A percentile compares a stretch with the other conserved stretches of the same genome.
These are phyloP conservation scores for Theonella swinhoei DNA, from an alignment of 37 sponge, comb jelly and placozoan species.

Conservation along the genomic window DNA sequence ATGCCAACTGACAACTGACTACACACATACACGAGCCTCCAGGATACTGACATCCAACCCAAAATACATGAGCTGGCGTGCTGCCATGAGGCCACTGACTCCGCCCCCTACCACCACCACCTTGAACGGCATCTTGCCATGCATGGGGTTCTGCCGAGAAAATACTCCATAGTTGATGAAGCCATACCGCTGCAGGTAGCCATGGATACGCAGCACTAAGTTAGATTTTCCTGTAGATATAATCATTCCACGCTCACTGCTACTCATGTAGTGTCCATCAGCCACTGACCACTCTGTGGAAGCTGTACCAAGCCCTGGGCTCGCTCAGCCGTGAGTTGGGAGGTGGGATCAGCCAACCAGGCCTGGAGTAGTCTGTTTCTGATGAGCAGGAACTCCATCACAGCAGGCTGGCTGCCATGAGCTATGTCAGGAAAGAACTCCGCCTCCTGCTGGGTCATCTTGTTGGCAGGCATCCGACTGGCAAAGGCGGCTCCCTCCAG, in stretches of 20 bases:
- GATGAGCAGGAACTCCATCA: slow-evolving; percentile 89
- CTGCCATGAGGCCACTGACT: slow-evolving; percentile 92
- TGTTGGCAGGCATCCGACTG: slow-evolving; percentile 86
- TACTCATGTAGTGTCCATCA: neutral
- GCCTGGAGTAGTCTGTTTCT: slow-evolving; percentile 88
- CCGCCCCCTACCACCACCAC: slow-evolving; percentile 96
- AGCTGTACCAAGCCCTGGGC: slow-evolving; percentile 70
- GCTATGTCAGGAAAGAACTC: slow-evolving; percentile 86
- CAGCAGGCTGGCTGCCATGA: slow-evolving; percentile 58
- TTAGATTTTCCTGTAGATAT: slow-evolving; percentile 62
- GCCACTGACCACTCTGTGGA: slow-evolving; percentile 68
- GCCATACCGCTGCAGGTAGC: slow-evolving; percentile 92
- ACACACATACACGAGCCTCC: slow-evolving; percentile 79
- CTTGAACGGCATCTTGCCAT: slow-evolving; percentile 91
- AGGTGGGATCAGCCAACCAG: slow-evolving; percentile 84
- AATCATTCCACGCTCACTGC: neutral
- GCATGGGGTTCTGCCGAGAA: slow-evolving; percentile 63
- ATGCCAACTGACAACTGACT: neutral
- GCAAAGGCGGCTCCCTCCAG: slow-evolving; percentile 93
- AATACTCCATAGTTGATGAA: slow-evolving; percentile 96
- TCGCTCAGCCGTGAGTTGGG: slow-evolving; percentile 83
- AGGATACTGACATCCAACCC: slow-evolving; percentile 93
- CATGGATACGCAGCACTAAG: slow-evolving; percentile 79
- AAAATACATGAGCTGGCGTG: slow-evolving; percentile 92
- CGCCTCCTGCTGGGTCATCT: slow-evolving; percentile 88